A percentile compares a stretch with the other conserved stretches of the same genome.
Conservation (phyloP, 2,113 vertebrate genomes). For the Anseranas semipalmata region DNA sequence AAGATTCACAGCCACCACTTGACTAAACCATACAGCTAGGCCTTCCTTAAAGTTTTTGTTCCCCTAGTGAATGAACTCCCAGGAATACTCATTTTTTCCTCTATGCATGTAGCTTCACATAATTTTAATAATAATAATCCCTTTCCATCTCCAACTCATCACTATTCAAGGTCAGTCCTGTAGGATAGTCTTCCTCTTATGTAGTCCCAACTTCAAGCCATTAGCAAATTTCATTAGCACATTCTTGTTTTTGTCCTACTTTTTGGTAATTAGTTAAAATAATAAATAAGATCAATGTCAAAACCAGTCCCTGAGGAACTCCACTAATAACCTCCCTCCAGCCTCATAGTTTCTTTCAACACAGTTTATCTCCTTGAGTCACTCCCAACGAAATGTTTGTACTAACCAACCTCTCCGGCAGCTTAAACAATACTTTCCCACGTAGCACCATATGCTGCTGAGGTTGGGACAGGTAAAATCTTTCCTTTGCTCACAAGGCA, state of each 20-base stretch:
- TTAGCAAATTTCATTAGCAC: conserved; percentile 8
- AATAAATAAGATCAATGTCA: conserved; percentile 23
- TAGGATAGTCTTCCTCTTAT: not conserved
- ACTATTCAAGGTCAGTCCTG: not conserved
- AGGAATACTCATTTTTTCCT: not conserved
- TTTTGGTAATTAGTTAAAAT: conserved; percentile 23
- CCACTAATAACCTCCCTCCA: conserved; percentile 21
- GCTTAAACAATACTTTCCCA: not conserved
- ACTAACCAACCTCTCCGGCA: not conserved
- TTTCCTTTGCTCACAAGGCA: not conserved
- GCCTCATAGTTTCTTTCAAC: not conserved
- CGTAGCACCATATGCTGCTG: not conserved
- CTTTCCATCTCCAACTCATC: not conserved
- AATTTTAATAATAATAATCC: not conserved
- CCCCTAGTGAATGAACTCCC: not conserved
- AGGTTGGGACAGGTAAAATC: not conserved
- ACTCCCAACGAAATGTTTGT: not conserved
- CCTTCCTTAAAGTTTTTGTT: not conserved
- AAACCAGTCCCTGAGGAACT: not conserved
- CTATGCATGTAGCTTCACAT: too few species aligned
- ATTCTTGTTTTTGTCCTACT: not conserved
- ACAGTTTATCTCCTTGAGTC: not conserved
- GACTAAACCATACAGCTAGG: not conserved
- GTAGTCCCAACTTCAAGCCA: not conserved
- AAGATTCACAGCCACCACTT: not conserved